A percentile compares a stretch with the other conserved stretches of the same genome.
Evolutionary conservation across 2,888 invertebrate species (phyloP).

Genomic region (Theretra japonica): DNA sequence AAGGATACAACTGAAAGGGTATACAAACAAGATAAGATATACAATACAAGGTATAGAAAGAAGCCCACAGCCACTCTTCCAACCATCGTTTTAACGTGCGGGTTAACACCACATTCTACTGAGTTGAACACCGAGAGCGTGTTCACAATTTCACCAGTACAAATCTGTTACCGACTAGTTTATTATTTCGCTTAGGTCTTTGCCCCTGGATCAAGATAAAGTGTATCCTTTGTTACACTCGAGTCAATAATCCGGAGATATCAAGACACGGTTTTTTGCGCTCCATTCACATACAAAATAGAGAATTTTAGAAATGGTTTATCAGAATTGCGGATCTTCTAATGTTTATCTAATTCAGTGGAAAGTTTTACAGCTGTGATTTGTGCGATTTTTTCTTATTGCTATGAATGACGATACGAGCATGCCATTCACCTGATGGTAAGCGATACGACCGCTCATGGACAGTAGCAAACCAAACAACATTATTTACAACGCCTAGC

Average conservation of each 20-base stretch:
- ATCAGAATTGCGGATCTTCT: neutral
- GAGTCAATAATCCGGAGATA: slow-evolving; percentile 16
- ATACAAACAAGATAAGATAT: too few relatives aligned
- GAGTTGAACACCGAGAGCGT: neutral
- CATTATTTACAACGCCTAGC: too few relatives aligned
- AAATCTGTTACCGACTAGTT: slow-evolving; percentile 16
- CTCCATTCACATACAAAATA: slow-evolving; percentile 5
- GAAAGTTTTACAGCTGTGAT: neutral
- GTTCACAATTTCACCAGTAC: neutral
- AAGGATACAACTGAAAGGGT: too few relatives aligned
- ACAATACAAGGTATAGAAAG: too few relatives aligned
- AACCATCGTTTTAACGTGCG: too few relatives aligned
- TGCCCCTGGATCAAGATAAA: slow-evolving; percentile 22
- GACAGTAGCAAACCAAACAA: too few relatives aligned
- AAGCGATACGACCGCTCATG: too few relatives aligned
- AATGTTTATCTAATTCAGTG: neutral
- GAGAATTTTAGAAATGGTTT: slow-evolving; percentile 14
- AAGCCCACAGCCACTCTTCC: too few relatives aligned
- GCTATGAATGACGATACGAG: too few relatives aligned
- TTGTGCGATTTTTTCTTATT: neutral
- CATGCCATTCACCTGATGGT: too few relatives aligned
- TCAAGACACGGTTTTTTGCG: neutral
- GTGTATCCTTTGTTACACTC: slow-evolving; percentile 22
- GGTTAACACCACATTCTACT: neutral
- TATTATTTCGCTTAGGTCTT: slow-evolving; percentile 14